Conservation (phyloP, 2,888 invertebrate genomes). For the Parapristionchus giblindavisi region DNA sequence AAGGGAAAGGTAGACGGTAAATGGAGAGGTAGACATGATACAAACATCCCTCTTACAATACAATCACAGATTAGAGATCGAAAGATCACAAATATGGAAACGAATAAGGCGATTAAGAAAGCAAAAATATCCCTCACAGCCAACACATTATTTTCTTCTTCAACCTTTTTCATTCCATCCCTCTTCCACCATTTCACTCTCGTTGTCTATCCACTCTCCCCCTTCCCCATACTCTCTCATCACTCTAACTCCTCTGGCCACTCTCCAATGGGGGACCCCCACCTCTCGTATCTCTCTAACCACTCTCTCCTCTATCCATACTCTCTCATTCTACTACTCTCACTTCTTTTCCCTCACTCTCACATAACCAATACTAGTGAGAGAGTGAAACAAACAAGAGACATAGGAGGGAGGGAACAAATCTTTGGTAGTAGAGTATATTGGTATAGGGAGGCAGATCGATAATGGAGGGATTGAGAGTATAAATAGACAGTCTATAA, state of each 20-base stretch:
- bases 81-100: no score
- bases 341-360: conserved; percentile 20
- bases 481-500: no score
- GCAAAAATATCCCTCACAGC: no score
- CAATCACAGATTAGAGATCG: no score
- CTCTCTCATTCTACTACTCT: conserved; percentile 35
- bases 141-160: neutral
- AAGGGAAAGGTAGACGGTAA: neutral
- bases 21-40: no score
- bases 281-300: conserved; percentile 34
- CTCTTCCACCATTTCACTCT: neutral
- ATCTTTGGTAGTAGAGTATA: no score
- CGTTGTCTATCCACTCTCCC: conserved; percentile 35
- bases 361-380: neutral
- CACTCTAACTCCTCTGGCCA: neutral
- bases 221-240: conserved; percentile 35
- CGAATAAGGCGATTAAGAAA: no score
- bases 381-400: conserved; percentile 17
- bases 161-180: conserved; percentile 15
- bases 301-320: conserved; percentile 37
- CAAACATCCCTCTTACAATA: no score
- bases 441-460: no score
- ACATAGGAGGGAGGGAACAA: no score
- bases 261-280: conserved; percentile 36
- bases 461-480: no score